Evolutionary conservation across 1,140 invertebrate genomes (phyloP).

Genomic region (Calephelis nemesis): DNA sequence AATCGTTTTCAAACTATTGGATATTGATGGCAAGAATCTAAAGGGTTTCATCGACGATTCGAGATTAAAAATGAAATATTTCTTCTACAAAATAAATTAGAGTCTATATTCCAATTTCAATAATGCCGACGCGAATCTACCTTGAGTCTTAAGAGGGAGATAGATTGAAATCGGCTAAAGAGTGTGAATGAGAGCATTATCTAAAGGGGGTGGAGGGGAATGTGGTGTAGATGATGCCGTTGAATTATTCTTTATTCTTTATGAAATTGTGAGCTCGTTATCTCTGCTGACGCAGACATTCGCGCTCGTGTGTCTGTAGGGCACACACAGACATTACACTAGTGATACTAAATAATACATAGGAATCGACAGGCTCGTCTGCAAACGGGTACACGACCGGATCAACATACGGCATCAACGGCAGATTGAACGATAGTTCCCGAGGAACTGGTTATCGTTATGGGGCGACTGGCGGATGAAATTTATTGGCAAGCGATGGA

Average conservation of each 20-base stretch:
- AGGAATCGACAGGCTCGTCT: constrained; percentile 72
- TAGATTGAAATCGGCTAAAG: constrained; percentile 68
- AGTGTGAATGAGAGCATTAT: constrained; percentile 77
- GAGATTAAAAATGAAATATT: constrained; percentile 72
- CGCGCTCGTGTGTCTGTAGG: constrained; percentile 42
- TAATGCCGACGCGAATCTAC: constrained; percentile 49
- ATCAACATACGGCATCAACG: constrained; percentile 77
- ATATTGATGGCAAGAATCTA: constrained; percentile 51
- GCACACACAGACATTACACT: constrained; percentile 46
- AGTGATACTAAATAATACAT: constrained; percentile 77
- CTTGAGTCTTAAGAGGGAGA: constrained; percentile 65
- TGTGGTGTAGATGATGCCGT: constrained; percentile 48
- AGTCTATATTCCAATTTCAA: constrained; percentile 73
- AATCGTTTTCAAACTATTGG: constrained; percentile 68
- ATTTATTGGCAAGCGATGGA: constrained; percentile 77
- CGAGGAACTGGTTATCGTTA: constrained; percentile 79
- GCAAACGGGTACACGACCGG: constrained; percentile 75
- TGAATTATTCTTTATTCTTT: constrained; percentile 78
- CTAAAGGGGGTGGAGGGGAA: constrained; percentile 45
- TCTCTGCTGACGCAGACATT: constrained; percentile 70
- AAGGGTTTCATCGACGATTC: constrained; percentile 70
- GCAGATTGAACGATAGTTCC: constrained; percentile 78
- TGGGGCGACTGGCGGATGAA: constrained; percentile 77
- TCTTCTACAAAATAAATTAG: constrained; percentile 76
- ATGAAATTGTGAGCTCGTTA: constrained; percentile 79